Base-by-base conservation (phyloP, 2,797 vertebrate species). In the Onychomys leucogaster region DNA sequence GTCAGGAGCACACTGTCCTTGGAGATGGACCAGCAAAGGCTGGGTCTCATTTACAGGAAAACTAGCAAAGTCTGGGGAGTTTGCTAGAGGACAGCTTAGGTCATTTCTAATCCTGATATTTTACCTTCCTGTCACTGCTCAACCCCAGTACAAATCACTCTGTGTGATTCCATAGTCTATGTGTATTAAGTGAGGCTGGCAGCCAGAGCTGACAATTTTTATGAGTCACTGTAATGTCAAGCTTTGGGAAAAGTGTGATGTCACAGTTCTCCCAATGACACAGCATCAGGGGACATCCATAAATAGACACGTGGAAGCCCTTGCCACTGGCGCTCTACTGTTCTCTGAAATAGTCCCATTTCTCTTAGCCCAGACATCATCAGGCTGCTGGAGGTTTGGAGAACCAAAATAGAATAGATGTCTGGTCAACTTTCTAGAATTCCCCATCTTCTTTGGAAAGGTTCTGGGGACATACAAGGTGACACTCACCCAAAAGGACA, bases 251-350 rank as follows among this genome's bases (percentile, higher is more conserved):
- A 95, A 82, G 81, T 97, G 61, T 96, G 97, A 95, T 96, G 96
- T 97, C 94, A 95, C 19, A 83, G 65, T 32, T 92, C 59, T 63
- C 93, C 95, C 97, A 97, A 69, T 97, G 97, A 96, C 96, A 95
- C 84, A 94, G 94, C 95, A 95, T 96, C 95, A 94, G 94, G 84
- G 92, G 93, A 95, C 94, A 97, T 94, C 93, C 94, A 97, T 92
- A 98, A 97, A 97, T 97, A 98, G 97, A 93, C 61, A 76, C 4
- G 87, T 97, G 96, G 95, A 96, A 97, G 96, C 96, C 97, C 97
- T 97, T 97, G 97, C 95, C 96, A 76, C 93, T 13, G 92, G 96
- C 63, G 0, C 34, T 89, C 13, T 76, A 81, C 95, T 91, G 27
- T 96, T 89, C 91, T 94, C 81, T 91, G 94, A 97, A 97, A 94